A percentile compares a stretch with the other conserved stretches of the same genome.
These are phyloP conservation scores for Aurelia coerulea DNA, from an alignment of 30 jellyfish, hydroid and myxozoan genomes.

Conservation along the genomic window DNA sequence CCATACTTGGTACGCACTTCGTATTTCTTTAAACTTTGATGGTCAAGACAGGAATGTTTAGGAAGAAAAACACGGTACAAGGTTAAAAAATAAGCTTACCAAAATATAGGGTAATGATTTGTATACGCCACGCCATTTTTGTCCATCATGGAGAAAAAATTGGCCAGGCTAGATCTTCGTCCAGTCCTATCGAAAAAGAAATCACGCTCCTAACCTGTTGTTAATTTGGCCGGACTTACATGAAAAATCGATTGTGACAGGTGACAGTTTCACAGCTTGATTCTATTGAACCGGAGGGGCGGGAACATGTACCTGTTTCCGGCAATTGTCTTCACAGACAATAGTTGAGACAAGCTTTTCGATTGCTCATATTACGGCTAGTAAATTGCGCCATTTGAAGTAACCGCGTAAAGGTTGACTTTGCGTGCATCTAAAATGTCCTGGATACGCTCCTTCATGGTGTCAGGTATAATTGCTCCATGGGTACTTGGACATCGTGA, in stretches of 20 bases:
- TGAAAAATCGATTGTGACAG: slow-evolving; percentile 22
- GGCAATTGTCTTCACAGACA: slow-evolving; percentile 5
- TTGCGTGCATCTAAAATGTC: no score
- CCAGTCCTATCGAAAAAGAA: slow-evolving; percentile 12
- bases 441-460: no score
- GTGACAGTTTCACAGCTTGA: slow-evolving; percentile 71
- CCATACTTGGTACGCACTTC: no score
- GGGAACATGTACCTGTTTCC: slow-evolving; percentile 60
- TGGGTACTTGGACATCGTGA: no score
- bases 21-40: no score
- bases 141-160: slow-evolving; percentile 32
- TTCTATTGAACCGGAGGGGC: slow-evolving; percentile 29
- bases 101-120: background rate
- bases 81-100: slow-evolving; percentile 4
- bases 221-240: slow-evolving; percentile 24
- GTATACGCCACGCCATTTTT: slow-evolving; percentile 33
- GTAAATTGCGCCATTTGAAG: background rate
- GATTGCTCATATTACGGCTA: background rate
- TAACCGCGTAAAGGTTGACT: no score
- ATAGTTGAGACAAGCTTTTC: background rate
- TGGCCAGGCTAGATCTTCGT: slow-evolving; percentile 1
- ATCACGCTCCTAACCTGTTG: background rate
- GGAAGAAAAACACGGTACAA: no score
- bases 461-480: no score
- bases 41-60: no score